Base-by-base conservation (phyloP, 2,113 vertebrate species). In the Camelus bactrianus region DNA sequence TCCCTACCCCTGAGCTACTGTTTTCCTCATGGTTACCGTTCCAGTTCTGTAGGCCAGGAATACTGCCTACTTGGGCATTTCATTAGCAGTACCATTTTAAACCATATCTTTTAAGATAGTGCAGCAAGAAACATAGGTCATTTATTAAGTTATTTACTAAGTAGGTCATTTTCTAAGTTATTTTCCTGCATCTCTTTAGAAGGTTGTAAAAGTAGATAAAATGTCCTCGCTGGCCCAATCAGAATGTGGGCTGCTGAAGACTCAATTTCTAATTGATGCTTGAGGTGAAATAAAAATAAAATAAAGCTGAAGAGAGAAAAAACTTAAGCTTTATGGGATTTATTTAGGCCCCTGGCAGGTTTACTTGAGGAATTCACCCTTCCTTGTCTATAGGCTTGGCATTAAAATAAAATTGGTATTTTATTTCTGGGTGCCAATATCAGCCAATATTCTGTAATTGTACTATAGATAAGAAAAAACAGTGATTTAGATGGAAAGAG, bases 251-350 rank as follows among this genome's bases (percentile, higher is more conserved):
- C 58, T 94, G 22, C 58, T 32, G 17, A 89, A 72, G 72, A 94
- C 65, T 56, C 48, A 62, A 35, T 81, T 89, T 92, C 69, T 79
- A 77, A 86, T 69, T 92, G 75, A 93, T 54, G 4, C 32, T 73
- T 64, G 50, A 87, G 69, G 62, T 77, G 35, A 96, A 62, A 35
- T 58, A 48, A 86, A 94, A 82, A 50, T 72, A 92, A 89, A 80
- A 83, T 28, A 89, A 93, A 80, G 58, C 19, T 54, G 75, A n/a
- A 82, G 38, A 80, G 72, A 75, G 82, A 87, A 65, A 76, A 65
- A 76, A 95, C 28, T n/a, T 77, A 58, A 79, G 48, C 32, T 60
- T 81, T 70, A 19, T 52, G 69, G 30, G 19, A 54, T 69, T 94
- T 91, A 46, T 58, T 96, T 77, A 95, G 83, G 54, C 4, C 26